phyloP scores from a whole-genome alignment of 1,140 invertebrate species.

The Drosophila mojavensis region DNA sequence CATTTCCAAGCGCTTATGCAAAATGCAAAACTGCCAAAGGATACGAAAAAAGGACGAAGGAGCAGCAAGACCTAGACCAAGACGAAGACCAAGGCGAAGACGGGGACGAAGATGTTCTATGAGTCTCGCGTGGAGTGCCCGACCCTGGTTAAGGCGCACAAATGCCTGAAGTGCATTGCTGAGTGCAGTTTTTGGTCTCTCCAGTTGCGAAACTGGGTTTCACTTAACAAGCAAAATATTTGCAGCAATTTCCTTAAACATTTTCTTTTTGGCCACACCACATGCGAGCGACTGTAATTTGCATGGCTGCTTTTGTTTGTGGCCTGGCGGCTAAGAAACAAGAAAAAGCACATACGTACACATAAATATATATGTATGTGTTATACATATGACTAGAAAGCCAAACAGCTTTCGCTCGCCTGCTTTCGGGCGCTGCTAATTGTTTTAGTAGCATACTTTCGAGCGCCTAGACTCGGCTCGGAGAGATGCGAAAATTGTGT shows the following conservation, averaged over 20 bases:
- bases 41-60: slow-evolving; percentile 14
- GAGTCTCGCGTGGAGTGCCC: slow-evolving; percentile 11
- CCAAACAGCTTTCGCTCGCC: slow-evolving; percentile 2
- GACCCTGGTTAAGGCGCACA: slow-evolving; percentile 28
- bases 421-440: slow-evolving; percentile 74
- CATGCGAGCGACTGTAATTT: slow-evolving; percentile 40
- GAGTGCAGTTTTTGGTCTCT: slow-evolving; percentile 47
- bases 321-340: slow-evolving; percentile 48
- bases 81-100: slow-evolving; percentile 16
- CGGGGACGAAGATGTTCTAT: slow-evolving; percentile 63
- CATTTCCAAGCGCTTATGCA: slow-evolving; percentile 80
- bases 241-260: slow-evolving; percentile 81
- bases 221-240: slow-evolving; percentile 83
- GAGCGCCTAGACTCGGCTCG: slow-evolving; percentile 15
- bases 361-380: slow-evolving; percentile 5
- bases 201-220: slow-evolving; percentile 75
- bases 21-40: slow-evolving; percentile 73
- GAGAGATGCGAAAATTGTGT: slow-evolving; percentile 59
- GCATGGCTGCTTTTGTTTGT: slow-evolving; percentile 56
- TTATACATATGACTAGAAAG: too few relatives aligned
- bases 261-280: slow-evolving; percentile 67
- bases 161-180: slow-evolving; percentile 68
- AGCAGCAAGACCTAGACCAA: slow-evolving; percentile 11
- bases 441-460: slow-evolving; percentile 80
- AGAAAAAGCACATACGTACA: slow-evolving; percentile 26